These are phyloP conservation scores for Daphoenositta chrysoptera DNA, from an alignment of 2,113 vertebrate species.

Conservation along the genomic window DNA sequence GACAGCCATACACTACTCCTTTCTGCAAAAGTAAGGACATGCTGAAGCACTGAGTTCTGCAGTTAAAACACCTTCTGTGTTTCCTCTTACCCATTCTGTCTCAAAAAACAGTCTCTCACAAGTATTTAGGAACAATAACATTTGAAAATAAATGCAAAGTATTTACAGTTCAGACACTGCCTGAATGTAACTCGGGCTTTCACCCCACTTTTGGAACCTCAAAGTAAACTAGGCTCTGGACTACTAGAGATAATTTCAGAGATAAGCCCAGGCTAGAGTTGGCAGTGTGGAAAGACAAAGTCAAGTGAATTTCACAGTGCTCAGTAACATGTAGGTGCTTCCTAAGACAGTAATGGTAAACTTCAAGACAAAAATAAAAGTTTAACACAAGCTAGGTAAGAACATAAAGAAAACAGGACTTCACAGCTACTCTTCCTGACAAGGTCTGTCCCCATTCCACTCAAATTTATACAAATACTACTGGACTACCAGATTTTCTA, in stretches of 20 bases:
- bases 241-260: not conserved
- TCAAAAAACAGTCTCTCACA: not conserved
- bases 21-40: not conserved
- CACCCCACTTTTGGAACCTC: not conserved
- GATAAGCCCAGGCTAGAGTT: not conserved
- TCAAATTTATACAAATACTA: not conserved
- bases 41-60: not conserved
- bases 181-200: not conserved
- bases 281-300: not conserved
- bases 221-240: not conserved
- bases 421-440: not conserved
- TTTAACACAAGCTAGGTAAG: fast-evolving
- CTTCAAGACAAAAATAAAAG: not conserved
- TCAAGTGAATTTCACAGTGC: not conserved
- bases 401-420: not conserved
- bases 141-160: not conserved
- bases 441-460: fast-evolving
- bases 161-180: not conserved
- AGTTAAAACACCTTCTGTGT: not conserved
- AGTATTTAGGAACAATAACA: not conserved
- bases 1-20: not conserved
- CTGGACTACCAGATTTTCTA: not conserved
- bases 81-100: not conserved
- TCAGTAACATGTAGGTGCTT: not conserved
- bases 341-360: not conserved